phyloP scores from a whole-genome alignment of 2,888 invertebrate species.

The Diaphora mendica region DNA sequence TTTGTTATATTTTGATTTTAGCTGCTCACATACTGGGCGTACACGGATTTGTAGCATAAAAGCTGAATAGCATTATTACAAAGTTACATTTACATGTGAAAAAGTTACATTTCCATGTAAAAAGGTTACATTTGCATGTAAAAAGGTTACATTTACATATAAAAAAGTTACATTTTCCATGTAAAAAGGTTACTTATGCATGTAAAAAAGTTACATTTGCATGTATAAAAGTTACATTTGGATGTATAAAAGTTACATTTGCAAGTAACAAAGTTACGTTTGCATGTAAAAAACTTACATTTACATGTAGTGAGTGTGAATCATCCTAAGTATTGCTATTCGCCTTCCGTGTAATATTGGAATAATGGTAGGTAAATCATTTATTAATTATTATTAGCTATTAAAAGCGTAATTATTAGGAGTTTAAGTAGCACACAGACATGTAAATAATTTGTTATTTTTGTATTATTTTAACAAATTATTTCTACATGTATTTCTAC shows the following conservation, averaged over 20 bases:
- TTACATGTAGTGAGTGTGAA: not conserved
- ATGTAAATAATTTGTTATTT: constrained; percentile 27
- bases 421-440: constrained; percentile 38
- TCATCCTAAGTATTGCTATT: constrained; percentile 20
- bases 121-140: not conserved
- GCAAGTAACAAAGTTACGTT: not conserved
- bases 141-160: not conserved
- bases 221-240: not conserved
- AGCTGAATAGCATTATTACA: constrained; percentile 23
- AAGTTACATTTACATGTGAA: not conserved
- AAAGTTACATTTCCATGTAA: not conserved
- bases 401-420: constrained; percentile 41
- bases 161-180: not conserved
- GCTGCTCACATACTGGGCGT: constrained; percentile 38
- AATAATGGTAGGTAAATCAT: constrained; percentile 26
- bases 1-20: constrained; percentile 22
- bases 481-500: constrained; percentile 24
- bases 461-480: constrained; percentile 31
- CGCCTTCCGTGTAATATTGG: constrained; percentile 22
- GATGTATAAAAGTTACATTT: not conserved
- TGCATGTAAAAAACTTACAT: not conserved
- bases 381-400: constrained; percentile 40
- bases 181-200: not conserved
- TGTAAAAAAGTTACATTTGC: not conserved
- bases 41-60: constrained; percentile 32